These are phyloP conservation scores for Cavia porcellus DNA, from an alignment of 2,113 vertebrate genomes.

Conservation along the genomic window DNA sequence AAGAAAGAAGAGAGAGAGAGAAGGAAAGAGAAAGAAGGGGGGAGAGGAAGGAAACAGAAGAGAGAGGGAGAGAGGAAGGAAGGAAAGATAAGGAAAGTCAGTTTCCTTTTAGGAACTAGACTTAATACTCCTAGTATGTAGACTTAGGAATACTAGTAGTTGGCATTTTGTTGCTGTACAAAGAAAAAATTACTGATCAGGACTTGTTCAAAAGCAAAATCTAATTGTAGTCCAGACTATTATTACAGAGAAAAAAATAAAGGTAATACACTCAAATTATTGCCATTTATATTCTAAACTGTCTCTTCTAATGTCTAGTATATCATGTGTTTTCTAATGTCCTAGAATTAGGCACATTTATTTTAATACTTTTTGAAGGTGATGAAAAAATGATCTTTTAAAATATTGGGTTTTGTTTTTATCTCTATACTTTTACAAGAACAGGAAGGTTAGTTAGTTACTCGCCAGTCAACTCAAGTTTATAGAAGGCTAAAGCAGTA, in stretches of 20 bases:
- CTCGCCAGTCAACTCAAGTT: slow-evolving; percentile 1
- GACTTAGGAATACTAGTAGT: background rate
- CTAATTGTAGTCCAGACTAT: background rate
- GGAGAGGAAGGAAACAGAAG: too few species aligned
- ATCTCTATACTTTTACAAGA: background rate
- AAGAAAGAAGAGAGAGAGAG: background rate
- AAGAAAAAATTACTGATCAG: background rate
- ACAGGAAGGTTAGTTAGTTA: background rate
- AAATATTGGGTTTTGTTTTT: background rate
- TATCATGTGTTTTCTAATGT: background rate
- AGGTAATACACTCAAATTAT: background rate
- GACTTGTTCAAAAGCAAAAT: background rate
- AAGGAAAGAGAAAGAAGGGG: background rate
- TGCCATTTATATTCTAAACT: background rate
- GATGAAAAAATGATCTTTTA: background rate
- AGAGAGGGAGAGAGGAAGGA: too few species aligned
- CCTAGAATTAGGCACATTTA: background rate
- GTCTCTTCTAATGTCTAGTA: background rate
- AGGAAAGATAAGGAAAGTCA: background rate
- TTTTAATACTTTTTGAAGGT: background rate
- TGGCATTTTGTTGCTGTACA: background rate
- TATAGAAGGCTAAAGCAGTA: slow-evolving; percentile 53
- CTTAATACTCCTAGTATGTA: background rate
- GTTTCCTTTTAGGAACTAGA: slow-evolving; percentile 10
- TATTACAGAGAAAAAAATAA: background rate